phyloP scores from a whole-genome alignment of 2,113 vertebrate genomes.

The Eubucco bourcierii region DNA sequence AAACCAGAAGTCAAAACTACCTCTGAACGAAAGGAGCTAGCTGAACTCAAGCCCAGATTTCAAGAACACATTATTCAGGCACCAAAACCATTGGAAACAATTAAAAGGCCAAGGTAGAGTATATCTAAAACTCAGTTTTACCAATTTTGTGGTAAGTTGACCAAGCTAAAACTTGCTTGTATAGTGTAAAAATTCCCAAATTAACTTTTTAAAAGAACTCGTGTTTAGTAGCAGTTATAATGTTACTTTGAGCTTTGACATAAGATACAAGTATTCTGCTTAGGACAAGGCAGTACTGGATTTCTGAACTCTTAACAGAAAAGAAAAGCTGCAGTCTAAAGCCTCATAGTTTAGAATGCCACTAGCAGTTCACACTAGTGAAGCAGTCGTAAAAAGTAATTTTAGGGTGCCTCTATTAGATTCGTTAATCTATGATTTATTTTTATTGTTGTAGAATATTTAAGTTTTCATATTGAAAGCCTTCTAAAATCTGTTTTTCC shows the following conservation, averaged over 20 bases:
- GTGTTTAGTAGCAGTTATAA: neutral
- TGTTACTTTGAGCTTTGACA: neutral
- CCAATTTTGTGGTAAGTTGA: neutral
- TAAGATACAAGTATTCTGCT: neutral
- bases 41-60: constrained; percentile 88
- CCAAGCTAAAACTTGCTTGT: neutral
- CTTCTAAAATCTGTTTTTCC: neutral
- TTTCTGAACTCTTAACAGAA: neutral
- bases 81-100: constrained; percentile 90
- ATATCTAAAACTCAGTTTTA: neutral
- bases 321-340: neutral
- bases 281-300: neutral
- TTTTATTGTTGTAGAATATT: neutral
- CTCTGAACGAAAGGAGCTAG: constrained; percentile 83
- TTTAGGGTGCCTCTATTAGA: neutral
- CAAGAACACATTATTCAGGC: constrained; percentile 91
- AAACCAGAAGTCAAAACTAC: constrained; percentile 92
- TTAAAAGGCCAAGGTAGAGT: constrained; percentile 89
- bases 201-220: neutral
- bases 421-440: neutral
- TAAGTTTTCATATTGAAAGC: neutral
- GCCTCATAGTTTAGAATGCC: neutral
- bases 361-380: neutral
- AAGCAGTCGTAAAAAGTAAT: neutral
- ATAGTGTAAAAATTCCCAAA: neutral